phyloP scores from a whole-genome alignment of 2,113 vertebrate species.

The Meleagris gallopavo region DNA sequence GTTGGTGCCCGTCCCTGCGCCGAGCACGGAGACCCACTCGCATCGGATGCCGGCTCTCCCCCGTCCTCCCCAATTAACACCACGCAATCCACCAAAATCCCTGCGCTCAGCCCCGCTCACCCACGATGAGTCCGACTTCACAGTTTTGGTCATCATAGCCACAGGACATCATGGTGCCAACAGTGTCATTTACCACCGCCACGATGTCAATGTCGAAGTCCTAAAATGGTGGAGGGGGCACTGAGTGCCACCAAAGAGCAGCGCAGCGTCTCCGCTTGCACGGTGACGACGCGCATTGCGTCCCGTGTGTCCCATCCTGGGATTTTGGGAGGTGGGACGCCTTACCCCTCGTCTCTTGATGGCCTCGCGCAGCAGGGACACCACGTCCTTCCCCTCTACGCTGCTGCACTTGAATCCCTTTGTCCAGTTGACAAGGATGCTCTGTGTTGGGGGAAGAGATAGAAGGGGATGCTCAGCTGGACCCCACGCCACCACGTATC shows the following conservation, averaged over 20 bases:
- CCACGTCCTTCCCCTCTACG: conserved; percentile 93
- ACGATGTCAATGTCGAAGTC: conserved; percentile 96
- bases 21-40: accelerated
- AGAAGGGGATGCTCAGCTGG: not conserved
- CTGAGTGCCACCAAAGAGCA: not conserved
- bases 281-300: no score
- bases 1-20: conserved; percentile 91
- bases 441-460: conserved; percentile 70
- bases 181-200: conserved; percentile 94
- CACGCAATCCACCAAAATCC: not conserved
- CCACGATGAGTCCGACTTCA: conserved; percentile 95
- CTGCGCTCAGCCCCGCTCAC: conserved; percentile 75
- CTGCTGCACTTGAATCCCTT: conserved; percentile 92
- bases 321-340: not conserved
- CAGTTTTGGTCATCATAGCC: conserved; percentile 96
- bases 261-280: not conserved
- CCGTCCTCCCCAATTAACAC: not conserved
- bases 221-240: conserved; percentile 63
- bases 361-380: conserved; percentile 86
- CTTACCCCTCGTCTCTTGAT: conserved; percentile 92
- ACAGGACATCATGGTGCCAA: conserved; percentile 99
- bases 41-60: not conserved
- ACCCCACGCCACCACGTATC: accelerated
- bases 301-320: no score
- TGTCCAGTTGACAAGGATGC: conserved; percentile 91